These are phyloP conservation scores for Anthopleura xanthogrammica DNA, from an alignment of 92 coral and sea anemone genomes.

Conservation along the genomic window DNA sequence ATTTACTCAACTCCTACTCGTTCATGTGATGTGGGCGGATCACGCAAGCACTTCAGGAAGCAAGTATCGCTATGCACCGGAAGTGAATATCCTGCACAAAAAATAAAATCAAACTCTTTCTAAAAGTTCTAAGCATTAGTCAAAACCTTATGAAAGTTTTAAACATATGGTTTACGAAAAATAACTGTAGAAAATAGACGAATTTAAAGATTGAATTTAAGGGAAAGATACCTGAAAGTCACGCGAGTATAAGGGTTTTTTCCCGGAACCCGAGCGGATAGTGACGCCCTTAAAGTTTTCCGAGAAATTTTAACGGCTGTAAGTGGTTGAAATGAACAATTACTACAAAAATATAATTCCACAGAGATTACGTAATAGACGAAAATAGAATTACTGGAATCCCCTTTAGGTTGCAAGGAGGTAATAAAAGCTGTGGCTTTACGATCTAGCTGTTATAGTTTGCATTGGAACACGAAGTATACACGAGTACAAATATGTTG, in stretches of 20 bases:
- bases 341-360: not conserved
- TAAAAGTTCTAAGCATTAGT: not conserved
- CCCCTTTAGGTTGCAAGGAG: not conserved
- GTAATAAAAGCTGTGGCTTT: not conserved
- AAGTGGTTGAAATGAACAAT: not conserved
- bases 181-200: not conserved
- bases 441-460: not conserved
- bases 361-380: not conserved
- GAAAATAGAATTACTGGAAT: conserved; percentile 4
- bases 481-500: not conserved
- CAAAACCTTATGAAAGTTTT: not conserved
- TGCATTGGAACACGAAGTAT: not conserved
- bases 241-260: not conserved
- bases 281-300: not conserved
- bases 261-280: not conserved
- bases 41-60: not conserved
- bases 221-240: not conserved
- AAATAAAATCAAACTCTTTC: not conserved
- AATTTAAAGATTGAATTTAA: not conserved
- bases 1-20: not conserved
- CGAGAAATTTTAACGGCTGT: not conserved
- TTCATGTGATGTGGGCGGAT: not conserved
- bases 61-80: not conserved
- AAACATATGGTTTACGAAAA: not conserved
- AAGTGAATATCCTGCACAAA: not conserved